Conservation (phyloP, 2,888 invertebrate species). For the Sclerodermus sp. region DNA sequence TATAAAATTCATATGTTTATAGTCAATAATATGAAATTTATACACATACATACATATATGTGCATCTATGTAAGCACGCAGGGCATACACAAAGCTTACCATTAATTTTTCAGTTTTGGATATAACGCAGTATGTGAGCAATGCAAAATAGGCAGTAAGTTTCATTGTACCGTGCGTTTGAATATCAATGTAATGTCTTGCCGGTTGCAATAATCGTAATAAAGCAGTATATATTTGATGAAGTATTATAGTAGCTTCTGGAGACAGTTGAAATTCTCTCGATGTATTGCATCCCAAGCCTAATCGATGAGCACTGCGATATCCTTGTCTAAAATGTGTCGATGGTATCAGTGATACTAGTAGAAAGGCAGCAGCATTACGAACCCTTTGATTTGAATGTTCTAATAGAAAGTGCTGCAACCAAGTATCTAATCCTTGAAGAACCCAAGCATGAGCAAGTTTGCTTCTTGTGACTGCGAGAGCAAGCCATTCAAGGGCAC, state of each 20-base stretch:
- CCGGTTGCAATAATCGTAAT: slow-evolving; percentile 75
- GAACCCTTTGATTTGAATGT: slow-evolving; percentile 82
- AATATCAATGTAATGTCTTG: slow-evolving; percentile 84
- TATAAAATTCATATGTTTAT: slow-evolving; percentile 53
- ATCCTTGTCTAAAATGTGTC: slow-evolving; percentile 86
- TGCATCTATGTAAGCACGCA: background rate
- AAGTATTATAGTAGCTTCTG: slow-evolving; percentile 65
- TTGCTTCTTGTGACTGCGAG: slow-evolving; percentile 78
- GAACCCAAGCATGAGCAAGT: slow-evolving; percentile 86
- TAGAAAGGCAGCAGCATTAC: slow-evolving; percentile 87
- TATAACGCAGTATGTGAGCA: slow-evolving; percentile 89
- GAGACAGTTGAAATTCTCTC: slow-evolving; percentile 48
- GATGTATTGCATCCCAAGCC: slow-evolving; percentile 62
- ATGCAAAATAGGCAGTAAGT: slow-evolving; percentile 88
- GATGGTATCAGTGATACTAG: slow-evolving; percentile 90
- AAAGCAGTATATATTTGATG: slow-evolving; percentile 75
- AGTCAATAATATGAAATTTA: slow-evolving; percentile 1
- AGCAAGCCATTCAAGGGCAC: slow-evolving; percentile 90
- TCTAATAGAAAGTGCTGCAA: slow-evolving; percentile 85
- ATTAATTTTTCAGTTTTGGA: slow-evolving; percentile 89
- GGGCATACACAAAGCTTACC: slow-evolving; percentile 64
- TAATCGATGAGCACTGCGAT: slow-evolving; percentile 66
- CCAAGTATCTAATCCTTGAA: slow-evolving; percentile 91
- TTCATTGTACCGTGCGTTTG: slow-evolving; percentile 88
- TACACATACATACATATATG: background rate